Base-by-base conservation (phyloP, 2,113 vertebrate genomes). In the Thalassarche chlororhynchos region DNA sequence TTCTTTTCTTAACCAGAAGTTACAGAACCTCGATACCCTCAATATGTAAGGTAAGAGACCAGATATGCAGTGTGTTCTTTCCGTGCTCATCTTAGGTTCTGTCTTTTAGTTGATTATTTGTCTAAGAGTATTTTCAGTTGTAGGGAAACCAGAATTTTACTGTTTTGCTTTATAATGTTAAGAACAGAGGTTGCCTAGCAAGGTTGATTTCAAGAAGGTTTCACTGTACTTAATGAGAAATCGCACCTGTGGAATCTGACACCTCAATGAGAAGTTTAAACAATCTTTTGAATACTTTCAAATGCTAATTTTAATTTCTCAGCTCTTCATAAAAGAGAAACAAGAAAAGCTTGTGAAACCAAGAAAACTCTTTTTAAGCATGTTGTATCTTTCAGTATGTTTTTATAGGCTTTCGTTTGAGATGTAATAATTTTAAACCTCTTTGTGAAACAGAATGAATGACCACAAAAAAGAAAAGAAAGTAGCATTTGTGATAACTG, bases 271-370 rank as follows among this genome's bases (percentile, higher is more conserved):
- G 87, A 54, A 96, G 91, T 96, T 98, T 90, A 97, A 93, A 95
- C 87, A 89, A 95, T 89, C 92, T 98, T 98, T 96, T 97, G 94
- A 98, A 98, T 98, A 97, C 97, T 99, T 98, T 98, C 98, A 98
- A 98, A 98, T 98, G 96, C 98, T 99, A 98, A 98, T 98, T 98
- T 98, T 98, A 98, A 98, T 98, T 97, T 98, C 91, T 97, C 95
- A 98, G 75, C 60, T 95, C 92, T 97, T 97, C 97, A 75, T 97
- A 97, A 98, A 98, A 98, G 96, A 98, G 98, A 98, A 98, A 98
- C 98, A 98, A 98, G 98, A 98, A 98, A 98, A 98, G 94, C 97
- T 97, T 98, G 91, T 98, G 98, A 99, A 99, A 99, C 98, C 97
- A 98, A 98, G 98, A 98, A 95, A 92, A 97, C 96, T 97, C 97